Conservation (phyloP, 1,140 invertebrate genomes). For the Bombus balteatus region DNA sequence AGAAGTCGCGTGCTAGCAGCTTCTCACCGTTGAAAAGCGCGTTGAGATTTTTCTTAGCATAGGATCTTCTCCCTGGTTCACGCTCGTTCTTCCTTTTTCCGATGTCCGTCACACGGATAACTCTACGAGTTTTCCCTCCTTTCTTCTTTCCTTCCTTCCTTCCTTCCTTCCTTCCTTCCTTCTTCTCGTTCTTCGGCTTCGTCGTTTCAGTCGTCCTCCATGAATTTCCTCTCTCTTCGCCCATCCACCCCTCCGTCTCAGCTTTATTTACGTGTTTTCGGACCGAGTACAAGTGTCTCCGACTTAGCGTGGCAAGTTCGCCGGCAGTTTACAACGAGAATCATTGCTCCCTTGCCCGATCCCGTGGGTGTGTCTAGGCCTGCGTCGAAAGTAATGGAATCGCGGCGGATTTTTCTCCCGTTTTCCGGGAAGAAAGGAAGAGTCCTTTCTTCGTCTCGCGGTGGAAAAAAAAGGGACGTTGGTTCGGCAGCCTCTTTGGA, state of each 20-base stretch:
- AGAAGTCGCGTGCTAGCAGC: constrained; percentile 20
- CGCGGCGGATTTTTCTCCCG: constrained; percentile 8
- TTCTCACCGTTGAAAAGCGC: constrained; percentile 55
- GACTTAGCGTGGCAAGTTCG: constrained; percentile 7
- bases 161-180: not conserved
- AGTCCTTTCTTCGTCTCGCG: no score
- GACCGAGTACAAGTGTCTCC: constrained; percentile 48
- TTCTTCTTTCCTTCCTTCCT: not conserved
- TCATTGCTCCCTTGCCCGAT: constrained; percentile 34
- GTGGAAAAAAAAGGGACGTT: not conserved
- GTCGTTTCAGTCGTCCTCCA: constrained; percentile 13
- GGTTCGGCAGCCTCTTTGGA: not conserved
- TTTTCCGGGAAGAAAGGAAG: no score
- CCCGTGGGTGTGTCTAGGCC: constrained; percentile 21
- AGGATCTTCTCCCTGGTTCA: constrained; percentile 10
- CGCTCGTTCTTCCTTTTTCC: constrained; percentile 60
- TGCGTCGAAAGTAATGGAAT: constrained; percentile 25
- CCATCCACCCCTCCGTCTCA: constrained; percentile 2
- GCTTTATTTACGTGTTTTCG: constrained; percentile 74
- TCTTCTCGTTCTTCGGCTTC: not conserved
- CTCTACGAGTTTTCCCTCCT: constrained; percentile 35
- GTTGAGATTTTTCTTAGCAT: constrained; percentile 65
- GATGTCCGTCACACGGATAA: constrained; percentile 65
- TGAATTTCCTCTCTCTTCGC: constrained; percentile 12
- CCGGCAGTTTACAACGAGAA: constrained; percentile 30